A percentile compares a stretch with the other conserved stretches of the same genome.
phyloP scores from a whole-genome alignment of 2,888 invertebrate species.

The Pheosia tremula region DNA sequence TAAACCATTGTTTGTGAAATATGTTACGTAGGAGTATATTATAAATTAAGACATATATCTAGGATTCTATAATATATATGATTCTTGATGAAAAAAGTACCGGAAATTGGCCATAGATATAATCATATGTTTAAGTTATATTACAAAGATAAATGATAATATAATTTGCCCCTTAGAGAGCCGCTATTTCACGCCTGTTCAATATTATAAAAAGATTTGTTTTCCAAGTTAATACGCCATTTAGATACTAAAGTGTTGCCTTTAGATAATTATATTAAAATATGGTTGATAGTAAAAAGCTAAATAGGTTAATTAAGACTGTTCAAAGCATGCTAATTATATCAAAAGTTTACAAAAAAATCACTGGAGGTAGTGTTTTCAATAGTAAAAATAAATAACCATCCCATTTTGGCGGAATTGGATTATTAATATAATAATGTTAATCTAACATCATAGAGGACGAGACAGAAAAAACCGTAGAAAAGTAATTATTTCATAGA shows the following conservation, averaged over 20 bases:
- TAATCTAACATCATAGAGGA: too few species aligned
- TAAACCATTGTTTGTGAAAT: too few species aligned
- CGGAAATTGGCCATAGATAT: too few species aligned
- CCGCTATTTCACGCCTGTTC: background rate
- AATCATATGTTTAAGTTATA: too few species aligned
- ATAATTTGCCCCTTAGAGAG: background rate
- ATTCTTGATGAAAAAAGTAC: too few species aligned
- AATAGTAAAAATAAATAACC: background rate
- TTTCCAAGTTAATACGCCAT: slow-evolving; percentile 11
- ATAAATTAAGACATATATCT: too few species aligned
- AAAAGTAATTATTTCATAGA: too few species aligned
- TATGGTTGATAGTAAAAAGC: slow-evolving; percentile 20
- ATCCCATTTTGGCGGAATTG: background rate
- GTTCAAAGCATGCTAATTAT: slow-evolving; percentile 42
- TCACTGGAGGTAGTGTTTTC: too few species aligned
- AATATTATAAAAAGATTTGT: background rate
- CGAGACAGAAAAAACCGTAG: too few species aligned
- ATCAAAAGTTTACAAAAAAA: slow-evolving; percentile 27
- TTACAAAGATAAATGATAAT: too few species aligned
- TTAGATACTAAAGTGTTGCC: slow-evolving; percentile 8
- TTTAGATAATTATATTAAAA: slow-evolving; percentile 8
- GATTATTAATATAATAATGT: background rate
- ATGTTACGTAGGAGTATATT: too few species aligned
- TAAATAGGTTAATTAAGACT: slow-evolving; percentile 13
- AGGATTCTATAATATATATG: too few species aligned